A percentile compares a stretch with the other conserved stretches of the same genome.
phyloP scores from a whole-genome alignment of 2,797 vertebrate species.

The Buphagus erythrorhynchus region DNA sequence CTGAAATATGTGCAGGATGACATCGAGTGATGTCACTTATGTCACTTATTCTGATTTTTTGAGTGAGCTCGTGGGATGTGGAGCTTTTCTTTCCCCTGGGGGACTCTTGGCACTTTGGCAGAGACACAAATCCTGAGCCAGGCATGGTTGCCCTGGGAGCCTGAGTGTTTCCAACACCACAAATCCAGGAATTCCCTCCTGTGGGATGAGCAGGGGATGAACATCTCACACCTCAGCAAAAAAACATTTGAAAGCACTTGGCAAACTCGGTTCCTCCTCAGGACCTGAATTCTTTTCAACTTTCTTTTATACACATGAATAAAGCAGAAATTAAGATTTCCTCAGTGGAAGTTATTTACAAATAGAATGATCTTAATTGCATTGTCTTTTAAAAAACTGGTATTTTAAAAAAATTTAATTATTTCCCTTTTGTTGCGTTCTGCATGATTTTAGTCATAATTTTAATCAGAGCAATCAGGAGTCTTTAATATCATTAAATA shows the following conservation, averaged over 20 bases:
- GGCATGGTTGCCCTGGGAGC: not conserved
- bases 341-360: not conserved
- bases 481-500: not conserved
- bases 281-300: not conserved
- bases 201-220: not conserved
- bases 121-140: not conserved
- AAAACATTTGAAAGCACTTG: not conserved
- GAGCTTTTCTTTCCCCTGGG: not conserved
- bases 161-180: not conserved
- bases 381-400: rapidly evolving
- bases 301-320: not conserved
- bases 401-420: not conserved
- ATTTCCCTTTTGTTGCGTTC: not conserved
- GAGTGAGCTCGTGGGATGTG: not conserved
- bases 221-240: not conserved
- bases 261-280: not conserved
- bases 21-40: not conserved
- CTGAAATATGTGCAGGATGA: rapidly evolving
- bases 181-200: not conserved
- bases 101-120: not conserved
- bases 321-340: not conserved
- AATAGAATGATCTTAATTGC: not conserved
- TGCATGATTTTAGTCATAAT: not conserved
- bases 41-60: not conserved
- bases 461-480: not conserved